Conservation (phyloP, 2,888 invertebrate genomes). For the Drosophila monieri region DNA sequence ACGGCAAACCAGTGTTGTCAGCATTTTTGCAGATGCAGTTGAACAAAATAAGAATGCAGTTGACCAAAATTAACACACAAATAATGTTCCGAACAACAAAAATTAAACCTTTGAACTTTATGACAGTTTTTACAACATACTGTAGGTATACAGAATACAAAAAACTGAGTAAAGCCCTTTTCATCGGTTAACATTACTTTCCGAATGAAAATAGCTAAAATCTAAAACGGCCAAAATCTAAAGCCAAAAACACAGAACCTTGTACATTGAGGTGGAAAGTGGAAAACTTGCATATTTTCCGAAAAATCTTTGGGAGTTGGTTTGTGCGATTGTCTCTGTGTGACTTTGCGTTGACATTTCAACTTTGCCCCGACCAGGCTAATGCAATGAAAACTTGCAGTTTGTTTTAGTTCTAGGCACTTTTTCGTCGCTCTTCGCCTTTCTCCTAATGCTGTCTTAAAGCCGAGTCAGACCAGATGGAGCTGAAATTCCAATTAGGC, state of each 20-base stretch:
- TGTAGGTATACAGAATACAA: neutral
- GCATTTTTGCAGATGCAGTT: neutral
- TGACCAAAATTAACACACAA: neutral
- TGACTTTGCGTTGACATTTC: conserved; percentile 53
- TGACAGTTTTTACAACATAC: neutral
- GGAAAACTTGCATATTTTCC: conserved; percentile 28
- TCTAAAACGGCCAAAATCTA: neutral
- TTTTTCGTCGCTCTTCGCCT: neutral
- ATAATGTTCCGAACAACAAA: neutral
- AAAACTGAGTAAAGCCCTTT: neutral
- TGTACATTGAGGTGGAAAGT: conserved; percentile 4
- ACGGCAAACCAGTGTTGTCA: conserved; percentile 12
- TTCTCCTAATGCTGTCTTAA: conserved; percentile 14
- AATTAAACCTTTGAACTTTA: neutral
- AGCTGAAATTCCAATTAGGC: conserved; percentile 27
- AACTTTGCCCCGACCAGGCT: conserved; percentile 34
- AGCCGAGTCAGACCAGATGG: conserved; percentile 6
- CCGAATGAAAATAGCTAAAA: neutral
- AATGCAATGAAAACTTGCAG: conserved; percentile 48
- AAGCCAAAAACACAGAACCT: conserved; percentile 4
- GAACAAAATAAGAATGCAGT: neutral
- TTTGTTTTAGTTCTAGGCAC: conserved; percentile 17
- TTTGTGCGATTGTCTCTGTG: conserved; percentile 33
- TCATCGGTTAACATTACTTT: neutral
- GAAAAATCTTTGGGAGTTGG: conserved; percentile 32